These are phyloP conservation scores for Psammodynastes pulverulentus DNA, from an alignment of 2,113 vertebrate species.

Conservation along the genomic window DNA sequence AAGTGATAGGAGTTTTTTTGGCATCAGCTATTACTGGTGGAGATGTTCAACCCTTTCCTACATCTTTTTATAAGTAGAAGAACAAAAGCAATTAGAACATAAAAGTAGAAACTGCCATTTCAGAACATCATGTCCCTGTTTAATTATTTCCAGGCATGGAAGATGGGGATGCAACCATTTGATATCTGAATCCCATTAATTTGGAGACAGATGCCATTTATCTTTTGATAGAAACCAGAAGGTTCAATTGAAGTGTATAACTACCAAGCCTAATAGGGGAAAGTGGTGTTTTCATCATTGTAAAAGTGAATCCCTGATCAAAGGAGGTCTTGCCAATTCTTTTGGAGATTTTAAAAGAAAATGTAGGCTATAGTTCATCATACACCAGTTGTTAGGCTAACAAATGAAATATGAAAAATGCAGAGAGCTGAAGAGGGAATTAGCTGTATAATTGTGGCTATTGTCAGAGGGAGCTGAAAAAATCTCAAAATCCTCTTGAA, in stretches of 20 bases:
- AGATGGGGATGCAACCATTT: constrained; percentile 46
- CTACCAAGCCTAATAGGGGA: constrained; percentile 43
- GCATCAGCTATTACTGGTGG: constrained; percentile 37
- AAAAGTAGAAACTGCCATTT: constrained; percentile 55
- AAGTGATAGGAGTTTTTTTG: constrained; percentile 32
- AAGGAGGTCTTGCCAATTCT: constrained; percentile 43
- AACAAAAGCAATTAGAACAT: constrained; percentile 29
- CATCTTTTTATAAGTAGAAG: constrained; percentile 52
- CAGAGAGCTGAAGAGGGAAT: constrained; percentile 23
- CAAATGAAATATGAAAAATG: constrained; percentile 3
- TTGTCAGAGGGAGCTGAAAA: neutral
- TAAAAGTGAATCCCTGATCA: constrained; percentile 35
- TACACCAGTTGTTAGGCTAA: constrained; percentile 20
- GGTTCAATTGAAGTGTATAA: constrained; percentile 54
- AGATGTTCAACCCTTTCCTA: constrained; percentile 38
- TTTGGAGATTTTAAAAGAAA: constrained; percentile 24
- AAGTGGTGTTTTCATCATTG: constrained; percentile 24
- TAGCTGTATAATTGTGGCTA: constrained; percentile 44
- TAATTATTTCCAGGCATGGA: constrained; percentile 52
- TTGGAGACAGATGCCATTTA: constrained; percentile 68
- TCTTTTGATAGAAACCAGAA: constrained; percentile 57
- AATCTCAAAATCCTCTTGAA: constrained; percentile 38
- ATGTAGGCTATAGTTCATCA: constrained; percentile 43
- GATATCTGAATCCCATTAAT: constrained; percentile 59
- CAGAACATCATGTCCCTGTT: constrained; percentile 44